phyloP scores from a whole-genome alignment of 2,113 vertebrate species.

The Nothoprocta pentlandii region DNA sequence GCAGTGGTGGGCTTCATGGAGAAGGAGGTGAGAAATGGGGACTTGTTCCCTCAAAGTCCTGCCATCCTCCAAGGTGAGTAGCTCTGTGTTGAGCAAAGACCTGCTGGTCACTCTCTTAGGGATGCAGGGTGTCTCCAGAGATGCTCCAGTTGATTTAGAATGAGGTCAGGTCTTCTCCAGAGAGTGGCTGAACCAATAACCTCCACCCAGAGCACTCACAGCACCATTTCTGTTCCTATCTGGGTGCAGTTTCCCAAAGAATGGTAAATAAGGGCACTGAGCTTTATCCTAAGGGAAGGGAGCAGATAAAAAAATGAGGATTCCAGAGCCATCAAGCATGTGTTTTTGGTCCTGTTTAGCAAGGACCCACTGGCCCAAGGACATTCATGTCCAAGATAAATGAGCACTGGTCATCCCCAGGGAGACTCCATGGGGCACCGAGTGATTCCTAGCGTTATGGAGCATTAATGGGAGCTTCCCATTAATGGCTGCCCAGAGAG shows the following conservation, averaged over 20 bases:
- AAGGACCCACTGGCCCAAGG: neutral
- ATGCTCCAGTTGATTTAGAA: neutral
- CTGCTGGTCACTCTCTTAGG: neutral
- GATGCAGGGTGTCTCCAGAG: neutral
- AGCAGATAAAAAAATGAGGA: neutral
- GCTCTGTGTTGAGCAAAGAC: neutral
- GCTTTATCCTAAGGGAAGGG: neutral
- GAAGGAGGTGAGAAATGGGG: neutral
- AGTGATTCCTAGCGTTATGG: neutral
- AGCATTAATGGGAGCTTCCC: neutral
- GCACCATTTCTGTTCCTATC: neutral
- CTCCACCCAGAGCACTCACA: neutral
- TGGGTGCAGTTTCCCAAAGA: neutral
- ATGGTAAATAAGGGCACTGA: neutral
- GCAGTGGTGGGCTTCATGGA: neutral
- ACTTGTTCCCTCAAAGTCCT: neutral
- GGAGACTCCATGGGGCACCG: neutral
- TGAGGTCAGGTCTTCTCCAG: neutral
- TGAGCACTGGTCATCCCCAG: neutral
- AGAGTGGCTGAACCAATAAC: accelerated
- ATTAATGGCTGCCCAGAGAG: too few relatives aligned
- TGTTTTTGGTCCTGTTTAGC: accelerated
- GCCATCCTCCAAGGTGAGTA: neutral
- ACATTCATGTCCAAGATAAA: neutral
- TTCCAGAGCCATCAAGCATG: neutral